phyloP scores from a whole-genome alignment of 2,888 invertebrate genomes.

The Dendrolimus houi region DNA sequence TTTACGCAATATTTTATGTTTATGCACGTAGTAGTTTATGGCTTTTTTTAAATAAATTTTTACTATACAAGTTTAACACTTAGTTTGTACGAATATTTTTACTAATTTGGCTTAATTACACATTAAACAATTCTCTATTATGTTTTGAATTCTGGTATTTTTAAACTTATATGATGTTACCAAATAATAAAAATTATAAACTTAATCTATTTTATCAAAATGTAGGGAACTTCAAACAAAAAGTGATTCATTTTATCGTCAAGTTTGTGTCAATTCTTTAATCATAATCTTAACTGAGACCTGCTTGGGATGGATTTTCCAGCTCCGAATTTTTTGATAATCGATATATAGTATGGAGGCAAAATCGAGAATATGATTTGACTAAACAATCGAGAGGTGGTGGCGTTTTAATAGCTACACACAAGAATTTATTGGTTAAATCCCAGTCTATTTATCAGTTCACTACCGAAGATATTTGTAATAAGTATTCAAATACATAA shows the following conservation, averaged over 20 bases:
- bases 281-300: conserved; percentile 7
- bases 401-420: background rate
- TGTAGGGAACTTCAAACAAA: conserved; percentile 6
- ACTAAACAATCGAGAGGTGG: background rate
- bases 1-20: too few species aligned
- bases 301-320: conserved; percentile 3
- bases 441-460: background rate
- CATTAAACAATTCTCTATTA: background rate
- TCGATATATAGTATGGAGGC: background rate
- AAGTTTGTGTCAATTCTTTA: conserved; percentile 2
- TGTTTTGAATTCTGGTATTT: background rate
- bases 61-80: background rate
- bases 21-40: too few species aligned
- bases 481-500: background rate
- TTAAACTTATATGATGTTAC: background rate
- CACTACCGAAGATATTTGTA: background rate
- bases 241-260: conserved; percentile 2
- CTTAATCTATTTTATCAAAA: conserved; percentile 9
- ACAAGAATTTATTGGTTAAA: background rate
- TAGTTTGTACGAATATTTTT: background rate
- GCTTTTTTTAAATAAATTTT: background rate
- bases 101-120: background rate
- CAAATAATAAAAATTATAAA: background rate
- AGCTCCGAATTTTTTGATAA: background rate
- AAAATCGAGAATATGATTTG: background rate